A percentile compares a stretch with the other conserved stretches of the same genome.
phyloP scores from a whole-genome alignment of 2,797 vertebrate genomes.

The Phalloptychus januarius region DNA sequence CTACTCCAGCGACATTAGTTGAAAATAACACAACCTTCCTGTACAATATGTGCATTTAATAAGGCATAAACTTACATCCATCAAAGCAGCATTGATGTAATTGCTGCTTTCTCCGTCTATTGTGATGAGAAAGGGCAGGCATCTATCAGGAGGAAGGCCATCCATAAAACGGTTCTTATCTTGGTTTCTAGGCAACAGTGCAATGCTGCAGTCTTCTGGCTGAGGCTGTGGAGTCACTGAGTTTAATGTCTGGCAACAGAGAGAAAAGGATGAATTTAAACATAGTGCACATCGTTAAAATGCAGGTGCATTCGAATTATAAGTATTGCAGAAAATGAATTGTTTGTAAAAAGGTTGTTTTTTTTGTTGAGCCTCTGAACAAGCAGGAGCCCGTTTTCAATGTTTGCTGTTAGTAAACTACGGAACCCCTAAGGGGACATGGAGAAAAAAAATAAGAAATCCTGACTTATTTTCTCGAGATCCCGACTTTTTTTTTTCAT shows the following conservation, averaged over 20 bases:
- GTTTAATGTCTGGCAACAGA: conserved; percentile 90
- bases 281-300: background rate
- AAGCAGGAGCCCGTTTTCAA: background rate
- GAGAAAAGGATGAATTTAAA: background rate
- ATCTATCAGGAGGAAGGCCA: conserved; percentile 97
- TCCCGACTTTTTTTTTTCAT: too few relatives aligned
- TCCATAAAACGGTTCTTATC: conserved; percentile 99
- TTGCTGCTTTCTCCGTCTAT: conserved; percentile 99
- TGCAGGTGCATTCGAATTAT: background rate
- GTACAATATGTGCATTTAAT: background rate
- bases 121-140: conserved; percentile 98
- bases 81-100: conserved; percentile 88
- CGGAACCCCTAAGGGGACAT: too few relatives aligned
- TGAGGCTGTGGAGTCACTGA: conserved; percentile 98
- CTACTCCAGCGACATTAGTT: conserved; percentile 48
- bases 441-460: too few relatives aligned
- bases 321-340: background rate
- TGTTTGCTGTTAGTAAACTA: conserved; percentile 1
- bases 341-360: background rate
- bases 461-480: too few relatives aligned
- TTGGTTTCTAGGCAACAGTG: conserved; percentile 97
- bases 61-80: conserved; percentile 72
- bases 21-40: conserved; percentile 53
- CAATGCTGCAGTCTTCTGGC: conserved; percentile 98
- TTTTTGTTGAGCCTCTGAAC: background rate